Evolutionary conservation across 2,888 invertebrate species (phyloP), one percentile per base, ranked within the genome.

Genomic region (Xanthorhoe spadicearia): DNA sequence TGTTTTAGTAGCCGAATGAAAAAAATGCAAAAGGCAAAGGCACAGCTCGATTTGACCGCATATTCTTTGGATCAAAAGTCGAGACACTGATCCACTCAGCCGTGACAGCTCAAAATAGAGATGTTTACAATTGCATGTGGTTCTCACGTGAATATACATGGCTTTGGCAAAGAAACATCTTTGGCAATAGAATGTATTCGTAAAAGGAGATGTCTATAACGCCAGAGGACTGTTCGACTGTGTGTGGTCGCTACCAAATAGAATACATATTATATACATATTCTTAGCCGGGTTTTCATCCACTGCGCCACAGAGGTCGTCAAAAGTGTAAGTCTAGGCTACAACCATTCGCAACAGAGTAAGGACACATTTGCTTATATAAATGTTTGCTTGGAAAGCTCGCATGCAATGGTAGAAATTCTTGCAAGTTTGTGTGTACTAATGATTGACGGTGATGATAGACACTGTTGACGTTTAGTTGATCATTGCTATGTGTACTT

Each of bases 301-400:
- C 23, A 23, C 23, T 23, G 23, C 23, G 23, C 23, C 23, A 23
- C 4, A 4, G 23, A 3, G 23, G 23, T 23, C 23, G 23, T 23
- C 23, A 23, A 23, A 23, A 23, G 23, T 23, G 4, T 23, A 23
- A 23, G 23, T 23, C 1, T 23, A 32, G 2, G 7, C 8, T 32
- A 32, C 32, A 32, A 32, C 32, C 32, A 32, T 7, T 32, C 32
- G 23, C 49, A 7, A 53, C 58, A 65, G 60, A 67, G 48, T 66
- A 66, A 61, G 35, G 52, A 32, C 60, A 46, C 57, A 19, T 23
- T 23, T 32, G 50, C 48, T 61, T 58, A 55, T 65, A 65, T 51
- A 68, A 64, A 71, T 57, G 51, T 71, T 64, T 64, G 62, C 62
- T 56, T 65, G 66, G 68, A 71, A 71, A 69, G 71, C 64, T 61